Evolutionary conservation across 2,797 vertebrate genomes (phyloP).

Genomic region (Onychomys torridus): DNA sequence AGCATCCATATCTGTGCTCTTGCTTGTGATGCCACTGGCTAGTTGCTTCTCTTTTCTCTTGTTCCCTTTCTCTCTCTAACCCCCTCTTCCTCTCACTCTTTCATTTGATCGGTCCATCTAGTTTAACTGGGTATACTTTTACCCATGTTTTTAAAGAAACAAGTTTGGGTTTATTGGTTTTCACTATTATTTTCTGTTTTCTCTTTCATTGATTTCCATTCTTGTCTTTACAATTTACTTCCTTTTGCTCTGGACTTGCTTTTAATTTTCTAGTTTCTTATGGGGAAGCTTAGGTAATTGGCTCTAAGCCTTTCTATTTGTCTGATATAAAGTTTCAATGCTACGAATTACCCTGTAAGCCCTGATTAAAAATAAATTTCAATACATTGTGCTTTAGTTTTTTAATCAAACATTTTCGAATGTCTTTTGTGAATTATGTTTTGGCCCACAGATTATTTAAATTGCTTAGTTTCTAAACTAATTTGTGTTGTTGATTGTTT

Average conservation of each 20-base stretch:
- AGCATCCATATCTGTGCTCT: background rate
- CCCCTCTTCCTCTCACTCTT: background rate
- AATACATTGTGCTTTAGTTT: background rate
- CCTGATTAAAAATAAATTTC: constrained; percentile 38
- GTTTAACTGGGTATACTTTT: background rate
- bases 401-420: constrained; percentile 8
- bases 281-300: constrained; percentile 8
- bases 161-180: constrained; percentile 13
- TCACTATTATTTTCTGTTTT: constrained; percentile 45
- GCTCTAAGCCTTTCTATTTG: constrained; percentile 30
- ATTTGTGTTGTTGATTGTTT: too few species aligned
- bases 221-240: constrained; percentile 32
- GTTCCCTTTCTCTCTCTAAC: background rate
- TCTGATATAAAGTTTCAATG: background rate
- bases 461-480: constrained; percentile 41
- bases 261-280: constrained; percentile 65
- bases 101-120: background rate
- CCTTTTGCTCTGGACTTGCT: constrained; percentile 26
- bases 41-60: background rate
- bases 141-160: constrained; percentile 44
- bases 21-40: background rate
- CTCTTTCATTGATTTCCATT: constrained; percentile 40
- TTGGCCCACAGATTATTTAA: background rate
- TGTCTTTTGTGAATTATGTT: constrained; percentile 29
- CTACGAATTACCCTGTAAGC: background rate